phyloP scores from a whole-genome alignment of 2,797 vertebrate genomes.

The Hemibagrus guttatus region DNA sequence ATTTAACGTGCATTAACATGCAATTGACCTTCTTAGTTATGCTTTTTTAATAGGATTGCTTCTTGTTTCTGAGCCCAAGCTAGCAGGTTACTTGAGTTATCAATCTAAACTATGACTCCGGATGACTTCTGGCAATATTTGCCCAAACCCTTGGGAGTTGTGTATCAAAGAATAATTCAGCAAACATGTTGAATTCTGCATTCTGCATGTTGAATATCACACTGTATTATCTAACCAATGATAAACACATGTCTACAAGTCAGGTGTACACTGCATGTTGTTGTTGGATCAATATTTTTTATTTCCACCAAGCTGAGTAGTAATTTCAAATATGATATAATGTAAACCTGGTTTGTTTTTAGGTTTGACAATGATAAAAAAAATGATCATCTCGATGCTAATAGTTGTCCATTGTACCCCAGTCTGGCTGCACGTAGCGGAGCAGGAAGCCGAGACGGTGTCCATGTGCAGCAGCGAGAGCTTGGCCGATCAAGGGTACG shows the following conservation, averaged over 20 bases:
- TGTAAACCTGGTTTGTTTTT: not conserved
- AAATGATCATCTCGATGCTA: not conserved
- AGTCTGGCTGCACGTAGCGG: conserved; percentile 71
- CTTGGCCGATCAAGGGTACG: conserved; percentile 76
- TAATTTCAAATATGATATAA: not conserved
- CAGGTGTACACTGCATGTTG: not conserved
- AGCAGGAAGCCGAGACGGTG: conserved; percentile 63
- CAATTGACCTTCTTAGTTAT: not conserved
- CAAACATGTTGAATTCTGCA: no score
- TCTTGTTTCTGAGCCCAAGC: not conserved
- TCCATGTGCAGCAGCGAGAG: conserved; percentile 73
- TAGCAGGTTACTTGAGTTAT: not conserved
- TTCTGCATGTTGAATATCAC: not conserved
- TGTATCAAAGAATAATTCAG: not conserved
- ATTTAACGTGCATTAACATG: no score
- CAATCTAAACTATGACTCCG: not conserved
- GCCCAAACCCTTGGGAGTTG: not conserved
- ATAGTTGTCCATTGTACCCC: conserved; percentile 15
- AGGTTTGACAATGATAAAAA: not conserved
- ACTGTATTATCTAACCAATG: not conserved
- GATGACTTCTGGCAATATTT: not conserved
- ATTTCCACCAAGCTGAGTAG: not conserved
- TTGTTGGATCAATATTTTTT: not conserved
- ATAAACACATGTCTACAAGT: not conserved
- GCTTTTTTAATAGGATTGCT: not conserved